Evolutionary conservation across 2,888 invertebrate genomes (phyloP).

Genomic region (Diogma glabrata): DNA sequence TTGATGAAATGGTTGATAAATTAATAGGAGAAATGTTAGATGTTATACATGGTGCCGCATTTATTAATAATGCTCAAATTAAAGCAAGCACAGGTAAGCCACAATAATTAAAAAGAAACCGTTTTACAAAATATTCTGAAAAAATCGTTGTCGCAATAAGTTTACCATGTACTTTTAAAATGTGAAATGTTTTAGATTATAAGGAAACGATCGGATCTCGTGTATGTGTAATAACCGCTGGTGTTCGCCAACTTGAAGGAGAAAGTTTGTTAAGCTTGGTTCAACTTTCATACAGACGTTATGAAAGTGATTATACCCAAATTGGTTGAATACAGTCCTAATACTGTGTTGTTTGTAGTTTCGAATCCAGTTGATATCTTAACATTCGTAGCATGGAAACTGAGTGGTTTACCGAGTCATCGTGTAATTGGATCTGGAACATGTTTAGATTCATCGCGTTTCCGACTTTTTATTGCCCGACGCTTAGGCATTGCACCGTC

Average conservation of each 20-base stretch:
- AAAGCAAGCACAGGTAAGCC: constrained; percentile 54
- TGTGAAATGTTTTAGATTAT: too few relatives aligned
- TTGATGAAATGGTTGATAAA: constrained; percentile 74
- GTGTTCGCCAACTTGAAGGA: constrained; percentile 67
- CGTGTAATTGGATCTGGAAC: constrained; percentile 81
- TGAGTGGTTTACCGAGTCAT: constrained; percentile 70
- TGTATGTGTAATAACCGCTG: constrained; percentile 75
- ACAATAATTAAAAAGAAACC: too few relatives aligned
- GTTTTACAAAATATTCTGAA: too few relatives aligned
- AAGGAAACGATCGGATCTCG: constrained; percentile 58
- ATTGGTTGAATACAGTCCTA: constrained; percentile 50
- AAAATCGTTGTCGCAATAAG: too few relatives aligned
- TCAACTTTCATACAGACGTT: constrained; percentile 71
- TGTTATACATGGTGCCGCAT: constrained; percentile 77
- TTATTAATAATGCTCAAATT: constrained; percentile 68
- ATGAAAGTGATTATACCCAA: constrained; percentile 65
- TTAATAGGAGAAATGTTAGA: constrained; percentile 84
- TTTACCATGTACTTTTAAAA: too few relatives aligned
- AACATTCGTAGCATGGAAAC: constrained; percentile 78
- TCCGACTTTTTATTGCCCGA: constrained; percentile 70
- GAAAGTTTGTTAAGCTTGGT: constrained; percentile 67
- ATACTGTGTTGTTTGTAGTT: constrained; percentile 66
- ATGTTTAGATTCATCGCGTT: constrained; percentile 77
- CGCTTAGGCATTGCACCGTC: constrained; percentile 61
- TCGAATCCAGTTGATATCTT: constrained; percentile 85